These are phyloP conservation scores for Phalloptychus januarius DNA, from an alignment of 2,797 vertebrate species.

Conservation along the genomic window DNA sequence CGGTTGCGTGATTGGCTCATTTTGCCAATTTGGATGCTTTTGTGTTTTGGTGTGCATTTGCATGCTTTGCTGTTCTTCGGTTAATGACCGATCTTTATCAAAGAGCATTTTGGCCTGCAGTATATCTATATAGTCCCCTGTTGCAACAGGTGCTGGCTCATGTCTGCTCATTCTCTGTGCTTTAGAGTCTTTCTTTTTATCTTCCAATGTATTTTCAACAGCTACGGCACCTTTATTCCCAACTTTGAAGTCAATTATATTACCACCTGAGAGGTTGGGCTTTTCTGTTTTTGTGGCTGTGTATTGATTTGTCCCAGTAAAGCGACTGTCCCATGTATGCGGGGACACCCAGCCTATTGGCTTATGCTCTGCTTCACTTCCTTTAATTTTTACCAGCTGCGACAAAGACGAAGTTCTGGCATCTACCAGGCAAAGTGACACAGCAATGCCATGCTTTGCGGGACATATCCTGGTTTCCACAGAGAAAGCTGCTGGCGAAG, in stretches of 20 bases:
- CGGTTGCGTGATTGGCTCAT: slow-evolving; percentile 19
- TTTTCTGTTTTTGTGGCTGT: slow-evolving; percentile 20
- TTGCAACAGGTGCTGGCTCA: slow-evolving; percentile 42
- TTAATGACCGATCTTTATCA: slow-evolving; percentile 33
- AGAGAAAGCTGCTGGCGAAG: slow-evolving; percentile 62
- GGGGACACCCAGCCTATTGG: slow-evolving; percentile 74
- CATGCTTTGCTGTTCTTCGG: slow-evolving; percentile 29
- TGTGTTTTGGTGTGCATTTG: slow-evolving; percentile 46
- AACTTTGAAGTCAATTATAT: slow-evolving; percentile 21
- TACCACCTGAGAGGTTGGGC: slow-evolving; percentile 39
- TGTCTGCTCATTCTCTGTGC: slow-evolving; percentile 19
- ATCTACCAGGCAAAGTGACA: slow-evolving; percentile 79
- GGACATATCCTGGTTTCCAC: slow-evolving; percentile 83
- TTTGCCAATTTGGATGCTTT: slow-evolving; percentile 12
- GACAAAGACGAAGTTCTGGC: slow-evolving; percentile 46
- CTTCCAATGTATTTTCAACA: slow-evolving; percentile 27
- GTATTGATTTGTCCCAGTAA: slow-evolving; percentile 48
- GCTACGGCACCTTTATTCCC: slow-evolving; percentile 17
- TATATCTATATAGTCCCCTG: slow-evolving; percentile 87
- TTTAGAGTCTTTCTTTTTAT: slow-evolving; percentile 40
- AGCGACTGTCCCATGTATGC: slow-evolving; percentile 73
- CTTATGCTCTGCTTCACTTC: slow-evolving; percentile 53
- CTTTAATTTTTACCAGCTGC: slow-evolving; percentile 77
- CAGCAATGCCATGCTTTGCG: slow-evolving; percentile 82
- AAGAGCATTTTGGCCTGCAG: slow-evolving; percentile 79